Conservation (phyloP, 2,797 vertebrate genomes). For the Cephalopachus bancanus region DNA sequence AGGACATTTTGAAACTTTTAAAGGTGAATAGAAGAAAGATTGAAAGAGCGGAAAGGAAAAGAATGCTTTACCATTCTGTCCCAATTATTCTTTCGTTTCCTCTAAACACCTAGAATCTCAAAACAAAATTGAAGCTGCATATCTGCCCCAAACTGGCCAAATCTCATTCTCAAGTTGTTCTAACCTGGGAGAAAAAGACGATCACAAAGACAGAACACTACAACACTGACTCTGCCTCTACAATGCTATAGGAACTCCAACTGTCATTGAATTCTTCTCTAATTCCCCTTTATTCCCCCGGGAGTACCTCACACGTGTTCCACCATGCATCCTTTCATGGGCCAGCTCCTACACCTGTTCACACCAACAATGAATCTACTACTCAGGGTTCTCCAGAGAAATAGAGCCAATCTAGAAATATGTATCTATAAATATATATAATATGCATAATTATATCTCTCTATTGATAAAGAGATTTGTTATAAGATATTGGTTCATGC, state of each 20-base stretch:
- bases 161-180: background rate
- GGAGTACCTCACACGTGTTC: background rate
- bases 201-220: background rate
- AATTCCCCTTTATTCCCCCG: background rate
- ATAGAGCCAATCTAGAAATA: background rate
- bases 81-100: background rate
- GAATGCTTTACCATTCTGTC: background rate
- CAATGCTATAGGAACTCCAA: background rate
- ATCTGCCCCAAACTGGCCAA: background rate
- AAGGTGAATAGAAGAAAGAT: background rate
- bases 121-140: slow-evolving; percentile 41
- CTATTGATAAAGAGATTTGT: background rate
- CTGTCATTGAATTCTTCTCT: background rate
- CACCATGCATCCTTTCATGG: background rate
- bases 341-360: background rate
- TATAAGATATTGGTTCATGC: background rate
- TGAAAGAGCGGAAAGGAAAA: background rate
- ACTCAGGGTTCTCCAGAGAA: background rate
- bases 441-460: too few relatives aligned
- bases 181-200: background rate
- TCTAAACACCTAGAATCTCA: background rate
- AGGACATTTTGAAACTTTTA: background rate
- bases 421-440: background rate
- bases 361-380: background rate
- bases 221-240: background rate